Percentiles rank a stretch among this genome's conserved stretches.
Conservation (phyloP, 2,113 vertebrate species). For the Chitala chitala region DNA sequence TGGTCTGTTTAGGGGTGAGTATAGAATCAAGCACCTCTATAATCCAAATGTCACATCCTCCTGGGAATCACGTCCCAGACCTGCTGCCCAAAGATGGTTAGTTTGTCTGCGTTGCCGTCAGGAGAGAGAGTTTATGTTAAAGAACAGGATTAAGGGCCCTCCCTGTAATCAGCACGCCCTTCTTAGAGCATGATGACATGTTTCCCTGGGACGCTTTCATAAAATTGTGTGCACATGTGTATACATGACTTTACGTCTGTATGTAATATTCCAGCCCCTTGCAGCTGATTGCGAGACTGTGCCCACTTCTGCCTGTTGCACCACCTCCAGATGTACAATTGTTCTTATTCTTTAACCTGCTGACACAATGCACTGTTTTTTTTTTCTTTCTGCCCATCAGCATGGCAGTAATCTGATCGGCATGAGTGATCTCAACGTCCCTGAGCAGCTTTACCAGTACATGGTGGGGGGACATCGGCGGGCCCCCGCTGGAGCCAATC, state of each 20-base stretch:
- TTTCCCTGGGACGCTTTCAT: too few relatives aligned
- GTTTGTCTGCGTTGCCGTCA: too few relatives aligned
- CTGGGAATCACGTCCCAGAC: too few relatives aligned
- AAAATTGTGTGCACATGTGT: too few relatives aligned
- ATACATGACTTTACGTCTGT: too few relatives aligned
- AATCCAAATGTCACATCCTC: too few relatives aligned
- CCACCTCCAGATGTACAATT: background rate
- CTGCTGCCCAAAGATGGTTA: too few relatives aligned
- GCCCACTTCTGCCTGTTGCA: background rate
- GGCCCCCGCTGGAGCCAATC: slow-evolving; percentile 77
- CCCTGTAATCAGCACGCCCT: too few relatives aligned
- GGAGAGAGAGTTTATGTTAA: too few relatives aligned
- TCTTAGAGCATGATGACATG: too few relatives aligned
- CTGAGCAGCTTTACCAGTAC: slow-evolving; percentile 96
- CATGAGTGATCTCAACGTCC: slow-evolving; percentile 95
- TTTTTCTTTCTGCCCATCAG: slow-evolving; percentile 46
- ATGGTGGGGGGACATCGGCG: slow-evolving; percentile 96
- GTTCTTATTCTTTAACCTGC: background rate
- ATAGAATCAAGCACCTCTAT: background rate
- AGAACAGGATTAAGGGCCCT: too few relatives aligned
- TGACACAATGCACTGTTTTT: background rate
- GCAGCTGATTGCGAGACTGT: background rate
- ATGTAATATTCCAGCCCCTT: too few relatives aligned
- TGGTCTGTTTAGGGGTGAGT: slow-evolving; percentile 97
- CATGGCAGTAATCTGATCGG: slow-evolving; percentile 96